phyloP scores from a whole-genome alignment of 64 coral and sea anemone genomes.

The Stichodactyla helianthus region DNA sequence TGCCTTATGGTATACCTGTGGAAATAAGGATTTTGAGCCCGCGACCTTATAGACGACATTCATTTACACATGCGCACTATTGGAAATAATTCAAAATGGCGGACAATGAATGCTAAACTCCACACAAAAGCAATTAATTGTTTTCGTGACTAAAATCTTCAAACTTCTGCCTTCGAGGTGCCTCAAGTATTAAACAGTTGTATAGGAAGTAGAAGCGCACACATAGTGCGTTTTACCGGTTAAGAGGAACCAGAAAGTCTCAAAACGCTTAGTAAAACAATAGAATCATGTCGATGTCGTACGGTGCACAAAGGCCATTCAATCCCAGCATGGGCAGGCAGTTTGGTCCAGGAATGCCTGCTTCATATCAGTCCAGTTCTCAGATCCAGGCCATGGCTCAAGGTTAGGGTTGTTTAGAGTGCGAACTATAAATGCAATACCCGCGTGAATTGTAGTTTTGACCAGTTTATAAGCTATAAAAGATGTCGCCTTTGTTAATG shows the following conservation, averaged over 20 bases:
- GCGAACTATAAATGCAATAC: no score
- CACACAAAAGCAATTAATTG: not conserved
- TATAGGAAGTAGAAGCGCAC: not conserved
- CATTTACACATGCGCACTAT: not conserved
- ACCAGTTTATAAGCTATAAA: no score
- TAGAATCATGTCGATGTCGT: not conserved
- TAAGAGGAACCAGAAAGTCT: not conserved
- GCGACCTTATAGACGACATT: not conserved
- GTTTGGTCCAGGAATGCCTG: not conserved
- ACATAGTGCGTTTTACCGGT: not conserved
- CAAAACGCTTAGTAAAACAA: not conserved
- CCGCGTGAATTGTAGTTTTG: no score
- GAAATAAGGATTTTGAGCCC: not conserved
- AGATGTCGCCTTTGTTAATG: no score
- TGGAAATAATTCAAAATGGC: not conserved
- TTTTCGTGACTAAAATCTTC: not conserved
- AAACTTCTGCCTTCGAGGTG: not conserved
- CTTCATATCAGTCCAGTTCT: not conserved
- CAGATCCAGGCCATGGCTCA: conserved; percentile 33
- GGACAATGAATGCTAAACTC: not conserved
- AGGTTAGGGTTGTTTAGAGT: conserved; percentile 1
- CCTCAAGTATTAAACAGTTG: not conserved
- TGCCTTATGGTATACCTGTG: not conserved
- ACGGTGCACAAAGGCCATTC: conserved; percentile 22
- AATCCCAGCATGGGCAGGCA: not conserved